Percentiles rank a stretch among this genome's conserved stretches.
phyloP scores from a whole-genome alignment of 2,888 invertebrate species.

The Aleiodes alternator region DNA sequence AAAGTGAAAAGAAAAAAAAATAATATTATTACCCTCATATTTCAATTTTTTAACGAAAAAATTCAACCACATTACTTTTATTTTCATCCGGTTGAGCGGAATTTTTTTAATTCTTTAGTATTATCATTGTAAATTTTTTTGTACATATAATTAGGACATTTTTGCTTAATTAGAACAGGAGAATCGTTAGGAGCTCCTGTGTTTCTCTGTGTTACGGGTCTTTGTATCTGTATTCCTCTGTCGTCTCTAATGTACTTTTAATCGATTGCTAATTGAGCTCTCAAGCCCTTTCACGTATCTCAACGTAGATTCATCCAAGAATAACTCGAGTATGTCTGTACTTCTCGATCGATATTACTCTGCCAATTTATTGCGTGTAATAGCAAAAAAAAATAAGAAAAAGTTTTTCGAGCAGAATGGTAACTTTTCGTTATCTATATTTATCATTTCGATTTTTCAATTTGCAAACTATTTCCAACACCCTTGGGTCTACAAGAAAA shows the following conservation, averaged over 20 bases:
- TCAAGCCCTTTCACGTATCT: constrained; percentile 54
- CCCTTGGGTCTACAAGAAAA: neutral
- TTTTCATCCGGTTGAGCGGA: neutral
- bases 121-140: constrained; percentile 23
- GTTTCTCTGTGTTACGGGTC: constrained; percentile 1
- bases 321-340: neutral
- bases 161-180: neutral
- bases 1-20: constrained; percentile 43
- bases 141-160: constrained; percentile 27
- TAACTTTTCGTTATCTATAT: no score
- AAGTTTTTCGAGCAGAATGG: no score
- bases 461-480: constrained; percentile 23
- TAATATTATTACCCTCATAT: constrained; percentile 18
- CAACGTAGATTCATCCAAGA: neutral
- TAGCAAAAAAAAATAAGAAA: no score
- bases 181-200: neutral
- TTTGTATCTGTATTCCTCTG: constrained; percentile 13
- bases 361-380: neutral
- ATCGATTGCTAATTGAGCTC: constrained; percentile 58
- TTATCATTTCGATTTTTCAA: constrained; percentile 29
- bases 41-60: neutral
- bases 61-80: neutral
- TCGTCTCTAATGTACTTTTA: constrained; percentile 56
- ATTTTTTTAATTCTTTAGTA: neutral
- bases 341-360: neutral